Percentiles rank a stretch among this genome's conserved stretches.
These are phyloP conservation scores for Zosterops borbonicus DNA, from an alignment of 2,113 vertebrate genomes.

Conservation along the genomic window DNA sequence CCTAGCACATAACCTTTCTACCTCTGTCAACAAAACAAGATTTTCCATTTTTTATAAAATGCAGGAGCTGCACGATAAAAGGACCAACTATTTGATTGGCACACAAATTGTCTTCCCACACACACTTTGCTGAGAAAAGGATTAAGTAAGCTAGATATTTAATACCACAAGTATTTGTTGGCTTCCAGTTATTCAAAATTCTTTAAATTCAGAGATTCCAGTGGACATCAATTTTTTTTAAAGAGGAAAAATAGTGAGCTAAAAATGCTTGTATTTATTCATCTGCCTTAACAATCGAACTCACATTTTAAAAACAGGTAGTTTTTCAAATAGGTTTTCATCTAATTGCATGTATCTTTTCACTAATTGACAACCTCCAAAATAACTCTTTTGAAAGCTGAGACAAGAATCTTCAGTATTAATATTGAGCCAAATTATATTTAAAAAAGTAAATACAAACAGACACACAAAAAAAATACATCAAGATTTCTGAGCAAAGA, in stretches of 20 bases:
- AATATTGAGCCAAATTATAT: background rate
- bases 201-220: constrained; percentile 28
- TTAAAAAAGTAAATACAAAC: background rate
- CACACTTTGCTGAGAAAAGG: background rate
- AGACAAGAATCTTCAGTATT: background rate
- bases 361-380: background rate
- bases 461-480: background rate
- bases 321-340: background rate
- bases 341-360: background rate
- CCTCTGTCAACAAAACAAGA: background rate
- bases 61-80: background rate
- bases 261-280: background rate
- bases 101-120: background rate
- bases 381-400: background rate
- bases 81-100: background rate
- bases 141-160: constrained; percentile 33
- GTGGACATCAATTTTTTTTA: background rate
- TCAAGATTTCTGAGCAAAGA: background rate
- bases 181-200: constrained; percentile 32
- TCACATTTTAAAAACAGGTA: background rate
- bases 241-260: constrained; percentile 11
- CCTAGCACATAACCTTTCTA: background rate
- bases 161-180: constrained; percentile 26
- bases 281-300: background rate
- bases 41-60: background rate